These are phyloP conservation scores for Cinara cedri DNA, from an alignment of 2,888 invertebrate genomes.

Conservation along the genomic window DNA sequence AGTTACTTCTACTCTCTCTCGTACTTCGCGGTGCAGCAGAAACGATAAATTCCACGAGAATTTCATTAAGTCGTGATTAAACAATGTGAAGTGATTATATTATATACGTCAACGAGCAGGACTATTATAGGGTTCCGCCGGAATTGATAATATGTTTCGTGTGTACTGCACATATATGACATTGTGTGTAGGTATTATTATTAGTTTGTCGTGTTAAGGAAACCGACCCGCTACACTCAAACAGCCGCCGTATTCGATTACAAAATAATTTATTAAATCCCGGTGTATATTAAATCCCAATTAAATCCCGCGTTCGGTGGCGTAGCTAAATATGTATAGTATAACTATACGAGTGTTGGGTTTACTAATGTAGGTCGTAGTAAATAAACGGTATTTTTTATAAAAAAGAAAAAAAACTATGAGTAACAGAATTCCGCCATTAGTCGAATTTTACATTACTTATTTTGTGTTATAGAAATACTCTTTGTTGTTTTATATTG, in stretches of 20 bases:
- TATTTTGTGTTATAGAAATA: no score
- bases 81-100: conserved; percentile 20
- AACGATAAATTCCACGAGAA: conserved; percentile 8
- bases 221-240: not conserved
- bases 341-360: no score
- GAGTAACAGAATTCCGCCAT: no score
- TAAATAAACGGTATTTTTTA: no score
- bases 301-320: no score
- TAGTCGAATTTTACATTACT: no score
- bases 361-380: no score
- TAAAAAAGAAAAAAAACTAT: no score
- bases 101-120: not conserved
- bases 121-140: not conserved
- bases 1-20: conserved; percentile 37
- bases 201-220: not conserved
- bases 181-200: not conserved
- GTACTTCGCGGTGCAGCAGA: not conserved
- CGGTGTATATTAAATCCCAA: no score
- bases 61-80: conserved; percentile 36
- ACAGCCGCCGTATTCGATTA: not conserved
- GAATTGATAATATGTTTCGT: conserved; percentile 8
- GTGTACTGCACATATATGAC: not conserved
- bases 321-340: no score
- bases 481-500: no score
- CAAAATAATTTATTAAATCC: not conserved